Base-by-base conservation (phyloP, 2,113 vertebrate species). In the Platichthys flesus region DNA sequence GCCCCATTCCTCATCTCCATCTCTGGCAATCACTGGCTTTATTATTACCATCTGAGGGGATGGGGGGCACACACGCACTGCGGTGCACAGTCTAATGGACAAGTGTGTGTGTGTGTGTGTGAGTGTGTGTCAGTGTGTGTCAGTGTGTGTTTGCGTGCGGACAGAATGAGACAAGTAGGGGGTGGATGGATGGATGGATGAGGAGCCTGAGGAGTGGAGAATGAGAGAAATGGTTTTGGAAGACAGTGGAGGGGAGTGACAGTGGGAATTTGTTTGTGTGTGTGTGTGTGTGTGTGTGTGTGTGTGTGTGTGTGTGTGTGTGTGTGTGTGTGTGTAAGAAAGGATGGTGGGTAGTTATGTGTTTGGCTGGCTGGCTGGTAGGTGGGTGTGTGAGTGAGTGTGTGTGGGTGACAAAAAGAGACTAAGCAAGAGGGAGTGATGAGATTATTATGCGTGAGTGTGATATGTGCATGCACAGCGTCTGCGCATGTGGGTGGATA, bases 151-250 rank as follows among this genome's bases (percentile, higher is more conserved):
- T 58, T 76, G 63, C 28, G 58, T 47, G 63, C 77, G 83, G 78
- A 71, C 78, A 79, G 81, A 68, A 65, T 69, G 58, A 81, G 54
- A 83, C 78, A 85, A 84, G 77, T 59, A 79, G 83, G 74, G 80
- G 89, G 78, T 49, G 42, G 62, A 82, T 74, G 78, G 88, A 79
- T 85, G 78, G 92, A 91, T 90, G 84, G 85, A 93, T 91, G 86
- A 83, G 89, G 71, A 89, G 92, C 91, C 90, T 71, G 80, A 83
- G 88, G 91, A 87, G 65, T 68, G 78, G 84, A 76, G 74, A 85
- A 76, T 74, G 73, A 89, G 77, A 85, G 81, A 88, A 78, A 87
- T 87, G 79, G 66, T 85, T 85, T 72, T 74, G 71, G 73, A 82
- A 84, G 80, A 86, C 60, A 79, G 72, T 58, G 61, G 71, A 81